Evolutionary conservation across 2,113 vertebrate genomes (phyloP), one percentile per base, ranked within the genome.

Genomic region (Delphinus delphis): DNA sequence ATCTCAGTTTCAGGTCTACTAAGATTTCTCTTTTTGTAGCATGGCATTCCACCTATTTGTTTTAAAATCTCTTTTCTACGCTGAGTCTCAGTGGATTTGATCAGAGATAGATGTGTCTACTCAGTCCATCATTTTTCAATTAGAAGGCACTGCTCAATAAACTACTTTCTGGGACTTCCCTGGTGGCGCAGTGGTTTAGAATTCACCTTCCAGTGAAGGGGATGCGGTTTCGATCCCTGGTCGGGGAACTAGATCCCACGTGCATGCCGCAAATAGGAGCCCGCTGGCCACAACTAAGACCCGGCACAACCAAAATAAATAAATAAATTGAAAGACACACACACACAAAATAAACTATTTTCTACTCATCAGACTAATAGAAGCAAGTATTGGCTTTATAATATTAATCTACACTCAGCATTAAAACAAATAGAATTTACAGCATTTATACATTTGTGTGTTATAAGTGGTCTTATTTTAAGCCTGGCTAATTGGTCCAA

Each of bases 21-120:
- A 36, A 33, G 41, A 84, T 68, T 73, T 83, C 14, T 38, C 68
- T 88, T 88, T 88, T 84, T 55, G 31, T 8, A 77, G 28, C 25
- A 73, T 5, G 21, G 31, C 44, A 92, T 86, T 71, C 62, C 20
- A 79, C 28, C 86, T 90, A n/a, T 60, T 91, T 93, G 80, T 90
- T 96, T 84, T 81, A 26, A 88, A 85, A 73, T 60, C 33, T 88
- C 36, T 95, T 97, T 88, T 44, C 44, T 81, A 3, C 11, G 25
- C 9, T 65, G 60, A 70, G 60, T 62, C 55, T 41, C 33, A 90
- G 1, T 80, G 55, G 14, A 74, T 79, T 95, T 95, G 58, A 63
- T 50, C 50, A 93, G 83, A 60, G 20, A 76, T 13, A 31, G 41
- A 63, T n/a, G 28, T 89, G 38, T 79, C 9, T 83, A 8, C 12